phyloP scores from a whole-genome alignment of 2,888 invertebrate species.

The Hybos culiciformis region DNA sequence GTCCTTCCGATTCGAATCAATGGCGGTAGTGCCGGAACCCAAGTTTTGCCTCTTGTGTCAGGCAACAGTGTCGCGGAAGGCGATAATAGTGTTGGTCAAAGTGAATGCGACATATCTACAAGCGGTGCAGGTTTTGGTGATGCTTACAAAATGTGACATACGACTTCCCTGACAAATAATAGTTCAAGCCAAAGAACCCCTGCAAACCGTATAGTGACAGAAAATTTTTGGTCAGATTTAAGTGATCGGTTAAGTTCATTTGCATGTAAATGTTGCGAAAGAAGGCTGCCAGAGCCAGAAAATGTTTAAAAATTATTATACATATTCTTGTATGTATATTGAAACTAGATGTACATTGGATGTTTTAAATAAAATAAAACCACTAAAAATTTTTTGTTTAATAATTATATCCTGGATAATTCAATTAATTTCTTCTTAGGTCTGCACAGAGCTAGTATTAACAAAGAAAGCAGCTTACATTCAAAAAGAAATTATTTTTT shows the following conservation, averaged over 20 bases:
- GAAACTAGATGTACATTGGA: too few species aligned
- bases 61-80: too few species aligned
- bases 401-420: too few species aligned
- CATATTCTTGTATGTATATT: not conserved
- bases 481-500: too few species aligned
- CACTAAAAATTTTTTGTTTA: too few species aligned
- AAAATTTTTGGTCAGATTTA: slow-evolving; percentile 33
- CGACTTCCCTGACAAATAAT: slow-evolving; percentile 30
- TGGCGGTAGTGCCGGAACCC: slow-evolving; percentile 23
- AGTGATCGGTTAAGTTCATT: slow-evolving; percentile 33
- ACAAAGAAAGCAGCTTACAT: too few species aligned
- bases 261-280: slow-evolving; percentile 35
- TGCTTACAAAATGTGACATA: slow-evolving; percentile 35
- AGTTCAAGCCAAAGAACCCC: slow-evolving; percentile 21
- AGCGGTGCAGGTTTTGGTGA: slow-evolving; percentile 20
- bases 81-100: not conserved
- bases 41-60: too few species aligned
- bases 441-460: too few species aligned
- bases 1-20: slow-evolving; percentile 27
- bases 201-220: slow-evolving; percentile 16
- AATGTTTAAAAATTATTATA: slow-evolving; percentile 26
- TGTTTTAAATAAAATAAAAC: too few species aligned
- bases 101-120: not conserved
- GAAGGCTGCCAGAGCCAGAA: slow-evolving; percentile 35
- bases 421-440: too few species aligned